These are phyloP conservation scores for Catocala fraxini DNA, from an alignment of 2,888 invertebrate genomes.

Conservation along the genomic window DNA sequence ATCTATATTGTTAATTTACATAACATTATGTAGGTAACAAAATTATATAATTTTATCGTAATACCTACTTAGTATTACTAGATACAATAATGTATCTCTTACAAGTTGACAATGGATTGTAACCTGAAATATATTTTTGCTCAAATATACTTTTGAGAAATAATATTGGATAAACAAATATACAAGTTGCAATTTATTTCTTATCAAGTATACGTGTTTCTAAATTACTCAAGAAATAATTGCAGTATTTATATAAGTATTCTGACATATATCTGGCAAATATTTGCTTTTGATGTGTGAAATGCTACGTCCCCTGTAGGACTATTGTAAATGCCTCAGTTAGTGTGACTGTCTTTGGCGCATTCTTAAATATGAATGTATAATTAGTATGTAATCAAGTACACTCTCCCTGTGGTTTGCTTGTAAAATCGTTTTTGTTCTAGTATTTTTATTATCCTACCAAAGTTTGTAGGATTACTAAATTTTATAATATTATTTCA, in stretches of 20 bases:
- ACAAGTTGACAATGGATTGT: constrained; percentile 2
- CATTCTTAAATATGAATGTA: constrained; percentile 59
- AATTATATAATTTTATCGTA: neutral
- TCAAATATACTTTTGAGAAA: constrained; percentile 22
- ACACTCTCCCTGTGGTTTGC: constrained; percentile 71
- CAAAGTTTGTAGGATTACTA: constrained; percentile 35
- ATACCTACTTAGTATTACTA: constrained; percentile 1
- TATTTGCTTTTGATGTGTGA: constrained; percentile 35
- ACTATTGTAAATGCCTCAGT: constrained; percentile 47
- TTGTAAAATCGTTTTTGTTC: constrained; percentile 33
- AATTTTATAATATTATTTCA: constrained; percentile 32
- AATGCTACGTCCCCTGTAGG: constrained; percentile 21
- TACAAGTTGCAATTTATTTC: neutral
- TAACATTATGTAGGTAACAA: neutral
- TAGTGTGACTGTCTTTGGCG: constrained; percentile 59
- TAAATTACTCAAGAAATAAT: constrained; percentile 10
- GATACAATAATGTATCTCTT: constrained; percentile 23
- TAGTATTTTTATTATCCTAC: constrained; percentile 35
- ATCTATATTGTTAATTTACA: neutral
- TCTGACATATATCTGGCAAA: constrained; percentile 13
- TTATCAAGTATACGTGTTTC: neutral
- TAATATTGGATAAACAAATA: neutral
- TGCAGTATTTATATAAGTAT: constrained; percentile 22
- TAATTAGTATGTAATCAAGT: constrained; percentile 52
- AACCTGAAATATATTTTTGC: constrained; percentile 21